Evolutionary conservation across 2,888 invertebrate genomes (phyloP).

Genomic region (Leucophora obtusa): DNA sequence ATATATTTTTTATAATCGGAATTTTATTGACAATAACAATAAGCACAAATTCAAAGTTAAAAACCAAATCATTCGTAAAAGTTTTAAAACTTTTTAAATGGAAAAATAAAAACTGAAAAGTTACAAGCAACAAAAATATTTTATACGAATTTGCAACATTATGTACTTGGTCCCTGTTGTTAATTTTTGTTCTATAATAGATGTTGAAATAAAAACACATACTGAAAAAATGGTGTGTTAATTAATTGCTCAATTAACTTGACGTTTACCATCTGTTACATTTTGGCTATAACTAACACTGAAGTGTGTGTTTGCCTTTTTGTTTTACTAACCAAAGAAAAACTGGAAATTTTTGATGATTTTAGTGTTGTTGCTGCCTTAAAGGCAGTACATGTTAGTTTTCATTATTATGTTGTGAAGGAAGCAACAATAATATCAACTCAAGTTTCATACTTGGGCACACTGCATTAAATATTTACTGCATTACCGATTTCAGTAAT

Average conservation of each 20-base stretch:
- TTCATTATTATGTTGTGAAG: constrained; percentile 27
- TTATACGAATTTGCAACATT: background rate
- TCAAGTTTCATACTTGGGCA: too few species aligned
- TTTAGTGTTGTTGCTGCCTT: background rate
- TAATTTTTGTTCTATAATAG: background rate
- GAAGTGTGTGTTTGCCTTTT: background rate
- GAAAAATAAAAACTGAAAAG: background rate
- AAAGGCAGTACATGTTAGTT: background rate
- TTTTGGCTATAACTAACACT: constrained; percentile 32
- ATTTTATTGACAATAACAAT: background rate
- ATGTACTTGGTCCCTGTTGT: background rate
- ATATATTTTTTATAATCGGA: background rate
- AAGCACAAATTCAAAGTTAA: background rate
- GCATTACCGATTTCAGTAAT: too few species aligned
- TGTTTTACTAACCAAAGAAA: constrained; percentile 24
- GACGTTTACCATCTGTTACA: constrained; percentile 71
- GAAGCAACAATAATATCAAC: background rate
- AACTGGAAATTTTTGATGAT: constrained; percentile 36
- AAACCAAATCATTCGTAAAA: background rate
- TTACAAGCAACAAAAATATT: background rate
- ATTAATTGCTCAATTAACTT: constrained; percentile 77
- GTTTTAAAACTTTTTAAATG: background rate
- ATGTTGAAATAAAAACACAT: background rate
- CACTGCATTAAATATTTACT: too few species aligned
- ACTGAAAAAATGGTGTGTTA: constrained; percentile 72